These are phyloP conservation scores for Koerneria pararmatus DNA, from an alignment of 2,888 invertebrate genomes.

Conservation along the genomic window DNA sequence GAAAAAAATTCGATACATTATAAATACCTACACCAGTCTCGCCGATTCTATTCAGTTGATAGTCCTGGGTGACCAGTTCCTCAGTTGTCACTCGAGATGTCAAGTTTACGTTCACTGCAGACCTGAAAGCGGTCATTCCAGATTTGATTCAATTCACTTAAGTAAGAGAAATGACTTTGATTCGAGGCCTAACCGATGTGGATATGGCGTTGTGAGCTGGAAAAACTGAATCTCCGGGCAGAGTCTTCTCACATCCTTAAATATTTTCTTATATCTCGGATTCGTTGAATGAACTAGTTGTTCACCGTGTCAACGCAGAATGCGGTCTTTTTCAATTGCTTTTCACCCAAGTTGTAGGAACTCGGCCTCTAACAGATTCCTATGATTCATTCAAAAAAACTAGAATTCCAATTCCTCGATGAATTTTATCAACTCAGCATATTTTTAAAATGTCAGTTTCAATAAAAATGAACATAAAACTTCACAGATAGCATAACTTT, in stretches of 20 bases:
- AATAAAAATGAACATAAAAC: too few species aligned
- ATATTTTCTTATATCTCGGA: not conserved
- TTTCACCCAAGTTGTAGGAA: not conserved
- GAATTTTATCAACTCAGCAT: too few species aligned
- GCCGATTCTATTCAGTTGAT: slow-evolving; percentile 14
- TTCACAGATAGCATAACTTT: too few species aligned
- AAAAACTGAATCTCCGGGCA: slow-evolving; percentile 96
- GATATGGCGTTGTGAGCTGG: slow-evolving; percentile 86
- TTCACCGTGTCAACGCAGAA: too few species aligned
- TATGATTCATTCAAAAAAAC: too few species aligned
- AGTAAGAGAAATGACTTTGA: not conserved
- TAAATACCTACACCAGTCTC: slow-evolving; percentile 12
- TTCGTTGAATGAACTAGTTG: too few species aligned
- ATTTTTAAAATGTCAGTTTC: too few species aligned
- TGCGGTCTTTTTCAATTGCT: too few species aligned
- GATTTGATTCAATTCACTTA: not conserved
- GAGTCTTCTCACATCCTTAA: slow-evolving; percentile 66
- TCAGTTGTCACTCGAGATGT: slow-evolving; percentile 32
- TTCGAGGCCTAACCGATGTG: slow-evolving; percentile 61
- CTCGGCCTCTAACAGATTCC: not conserved
- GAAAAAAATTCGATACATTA: too few species aligned
- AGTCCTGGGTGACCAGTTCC: slow-evolving; percentile 24
- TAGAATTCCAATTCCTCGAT: too few species aligned
- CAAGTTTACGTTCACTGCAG: slow-evolving; percentile 34
- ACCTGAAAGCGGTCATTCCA: slow-evolving; percentile 26